Base-by-base conservation (phyloP, 2,888 invertebrate species). In the Cepaea hortensis region DNA sequence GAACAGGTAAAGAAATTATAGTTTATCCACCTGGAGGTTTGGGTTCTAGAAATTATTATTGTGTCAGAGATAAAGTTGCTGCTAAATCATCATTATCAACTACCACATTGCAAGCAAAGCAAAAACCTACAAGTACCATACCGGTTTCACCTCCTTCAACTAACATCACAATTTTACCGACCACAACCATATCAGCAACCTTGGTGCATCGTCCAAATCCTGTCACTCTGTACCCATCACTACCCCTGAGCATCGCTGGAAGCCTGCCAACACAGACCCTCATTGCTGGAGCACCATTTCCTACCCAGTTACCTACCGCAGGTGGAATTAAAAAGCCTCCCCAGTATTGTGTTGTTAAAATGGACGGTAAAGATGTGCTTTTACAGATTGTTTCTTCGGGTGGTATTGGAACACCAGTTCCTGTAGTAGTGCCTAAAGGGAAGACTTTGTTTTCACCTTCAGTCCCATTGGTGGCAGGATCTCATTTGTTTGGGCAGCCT, bases 311-410 rank as follows among this genome's bases (percentile, higher is more conserved):
- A 4, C 46, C 84, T 15, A 23, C 84, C 20, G 75, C 65, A 50
- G 75, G 65, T 23, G 68, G 13, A 62, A 18, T n/a, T 7, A n/a
- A 76, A 48, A 81, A 76, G 18, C 70, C 68, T 9, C 84, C 87
- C 61, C 83, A 87, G 62, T 87, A 62, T 20, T 87, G 87, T 72
- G 68, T 87, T 62, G 70, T 87, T 35, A 87, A 87, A 79, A 84
- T 87, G 81, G 87, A 84, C 68, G 87, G 87, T 3, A 84, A 84
- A 35, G 87, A 87, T 84, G 83, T 87, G n/a, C 84, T 87, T n/a
- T n/a, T 86, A 50, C 86, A 86, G 77, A 68, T 86, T 18, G 76
- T 86, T 20, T 82, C 86, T 50, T 76, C 82, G 18, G 55, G 82
- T 68, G 65, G 55, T 18, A 46, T 62, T 50, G 68, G 70, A 20